Evolutionary conservation across 2,797 vertebrate species (phyloP).

Genomic region (Phoxinus dragarum): DNA sequence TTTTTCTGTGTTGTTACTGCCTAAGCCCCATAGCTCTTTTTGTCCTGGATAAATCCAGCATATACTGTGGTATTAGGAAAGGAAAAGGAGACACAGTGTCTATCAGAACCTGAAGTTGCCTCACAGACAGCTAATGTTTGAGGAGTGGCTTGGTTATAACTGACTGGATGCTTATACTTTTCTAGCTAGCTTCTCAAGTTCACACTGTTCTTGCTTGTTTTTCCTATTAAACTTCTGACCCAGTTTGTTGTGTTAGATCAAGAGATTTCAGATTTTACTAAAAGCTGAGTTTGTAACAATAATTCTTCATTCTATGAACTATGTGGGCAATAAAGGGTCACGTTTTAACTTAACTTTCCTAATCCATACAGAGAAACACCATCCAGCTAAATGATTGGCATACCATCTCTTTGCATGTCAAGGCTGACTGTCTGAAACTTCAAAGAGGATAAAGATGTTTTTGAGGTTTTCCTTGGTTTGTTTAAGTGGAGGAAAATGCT

Average conservation of each 20-base stretch:
- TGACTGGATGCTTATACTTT: background rate
- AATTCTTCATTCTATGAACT: constrained; percentile 61
- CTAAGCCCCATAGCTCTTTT: constrained; percentile 44
- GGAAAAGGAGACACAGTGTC: background rate
- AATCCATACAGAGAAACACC: background rate
- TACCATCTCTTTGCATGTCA: background rate
- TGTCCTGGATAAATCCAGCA: constrained; percentile 35
- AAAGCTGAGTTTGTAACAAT: constrained; percentile 56
- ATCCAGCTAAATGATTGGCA: background rate
- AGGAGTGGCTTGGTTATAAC: background rate
- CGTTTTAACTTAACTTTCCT: background rate
- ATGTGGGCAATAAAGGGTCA: background rate
- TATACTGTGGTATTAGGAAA: constrained; percentile 7
- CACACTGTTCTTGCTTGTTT: background rate
- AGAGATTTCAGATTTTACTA: constrained; percentile 48
- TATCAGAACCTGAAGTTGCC: background rate
- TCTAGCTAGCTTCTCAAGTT: background rate
- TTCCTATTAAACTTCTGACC: constrained; percentile 54
- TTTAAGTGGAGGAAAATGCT: constrained; percentile 46
- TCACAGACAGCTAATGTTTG: constrained; percentile 6
- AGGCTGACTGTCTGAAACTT: background rate
- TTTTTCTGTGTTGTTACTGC: constrained; percentile 48
- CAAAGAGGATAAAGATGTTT: background rate
- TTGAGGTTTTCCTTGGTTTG: constrained; percentile 32
- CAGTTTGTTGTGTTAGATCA: constrained; percentile 62